These are phyloP conservation scores for Apoda limacodes DNA, from an alignment of 2,888 invertebrate species.

Conservation along the genomic window DNA sequence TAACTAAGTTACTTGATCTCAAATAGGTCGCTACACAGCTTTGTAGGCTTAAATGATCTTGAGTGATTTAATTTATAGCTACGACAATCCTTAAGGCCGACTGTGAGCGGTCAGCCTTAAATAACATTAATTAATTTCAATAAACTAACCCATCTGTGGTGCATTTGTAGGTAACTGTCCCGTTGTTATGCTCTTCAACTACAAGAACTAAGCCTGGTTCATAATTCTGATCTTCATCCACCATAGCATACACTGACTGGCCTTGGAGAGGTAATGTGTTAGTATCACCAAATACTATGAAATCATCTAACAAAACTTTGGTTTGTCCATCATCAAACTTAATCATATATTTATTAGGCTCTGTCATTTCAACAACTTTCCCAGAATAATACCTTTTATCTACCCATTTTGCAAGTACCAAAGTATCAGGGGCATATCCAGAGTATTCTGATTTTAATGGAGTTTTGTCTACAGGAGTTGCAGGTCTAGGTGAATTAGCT, in stretches of 20 bases:
- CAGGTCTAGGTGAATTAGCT: conserved; percentile 53
- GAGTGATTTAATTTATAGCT: no score
- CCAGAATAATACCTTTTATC: conserved; percentile 77
- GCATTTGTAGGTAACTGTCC: conserved; percentile 56
- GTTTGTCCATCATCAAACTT: conserved; percentile 73
- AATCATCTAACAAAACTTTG: conserved; percentile 70
- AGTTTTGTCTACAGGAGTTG: conserved; percentile 52
- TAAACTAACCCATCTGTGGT: conserved; percentile 58
- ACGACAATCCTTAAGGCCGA: no score
- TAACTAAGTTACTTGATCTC: no score
- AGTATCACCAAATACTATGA: conserved; percentile 68
- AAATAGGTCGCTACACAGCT: no score
- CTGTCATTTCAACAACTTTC: conserved; percentile 65
- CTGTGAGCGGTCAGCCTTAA: no score
- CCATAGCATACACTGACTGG: conserved; percentile 66
- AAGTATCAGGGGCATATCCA: conserved; percentile 50
- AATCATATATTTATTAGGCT: conserved; percentile 71
- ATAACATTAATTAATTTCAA: no score
- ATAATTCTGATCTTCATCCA: conserved; percentile 64
- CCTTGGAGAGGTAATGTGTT: conserved; percentile 63
- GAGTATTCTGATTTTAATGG: conserved; percentile 43
- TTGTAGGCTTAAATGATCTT: no score
- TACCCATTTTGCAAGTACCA: conserved; percentile 75
- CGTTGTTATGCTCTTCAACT: conserved; percentile 52
- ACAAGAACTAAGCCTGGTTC: conserved; percentile 64